These are phyloP conservation scores for Premnoplex brunnescens DNA, from an alignment of 2,797 vertebrate species.

Conservation along the genomic window DNA sequence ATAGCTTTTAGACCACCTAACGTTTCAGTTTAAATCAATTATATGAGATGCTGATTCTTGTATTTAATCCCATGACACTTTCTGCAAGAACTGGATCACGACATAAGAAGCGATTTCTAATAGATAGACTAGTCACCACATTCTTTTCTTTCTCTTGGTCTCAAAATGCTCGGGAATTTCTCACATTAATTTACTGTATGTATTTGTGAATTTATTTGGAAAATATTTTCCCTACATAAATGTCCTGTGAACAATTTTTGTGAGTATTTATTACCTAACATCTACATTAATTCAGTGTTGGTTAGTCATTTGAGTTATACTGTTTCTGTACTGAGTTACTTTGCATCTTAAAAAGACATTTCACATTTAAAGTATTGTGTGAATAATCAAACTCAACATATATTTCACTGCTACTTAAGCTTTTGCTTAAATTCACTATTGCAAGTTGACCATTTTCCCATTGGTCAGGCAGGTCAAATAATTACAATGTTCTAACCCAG, in stretches of 20 bases:
- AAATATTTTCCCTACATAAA: not conserved
- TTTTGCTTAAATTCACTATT: not conserved
- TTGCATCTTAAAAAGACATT: not conserved
- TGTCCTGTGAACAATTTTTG: not conserved
- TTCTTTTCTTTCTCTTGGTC: not conserved
- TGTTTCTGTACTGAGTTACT: not conserved
- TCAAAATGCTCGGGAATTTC: not conserved
- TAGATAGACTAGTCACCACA: not conserved
- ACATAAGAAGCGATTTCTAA: not conserved
- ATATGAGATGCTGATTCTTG: not conserved
- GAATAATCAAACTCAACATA: not conserved
- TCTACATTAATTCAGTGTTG: not conserved
- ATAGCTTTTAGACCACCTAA: not conserved
- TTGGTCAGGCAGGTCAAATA: not conserved
- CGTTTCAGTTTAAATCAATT: not conserved
- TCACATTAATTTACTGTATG: not conserved
- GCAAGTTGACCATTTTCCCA: not conserved
- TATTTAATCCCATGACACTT: not conserved
- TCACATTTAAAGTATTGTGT: not conserved
- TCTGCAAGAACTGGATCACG: not conserved
- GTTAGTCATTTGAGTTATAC: not conserved
- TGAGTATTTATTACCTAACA: conserved; percentile 14
- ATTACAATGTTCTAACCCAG: conserved; percentile 16
- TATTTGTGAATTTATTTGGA: not conserved
- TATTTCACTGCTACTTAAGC: not conserved